These are phyloP conservation scores for Heterotilapia buettikoferi DNA, from an alignment of 2,113 vertebrate species.

Conservation along the genomic window DNA sequence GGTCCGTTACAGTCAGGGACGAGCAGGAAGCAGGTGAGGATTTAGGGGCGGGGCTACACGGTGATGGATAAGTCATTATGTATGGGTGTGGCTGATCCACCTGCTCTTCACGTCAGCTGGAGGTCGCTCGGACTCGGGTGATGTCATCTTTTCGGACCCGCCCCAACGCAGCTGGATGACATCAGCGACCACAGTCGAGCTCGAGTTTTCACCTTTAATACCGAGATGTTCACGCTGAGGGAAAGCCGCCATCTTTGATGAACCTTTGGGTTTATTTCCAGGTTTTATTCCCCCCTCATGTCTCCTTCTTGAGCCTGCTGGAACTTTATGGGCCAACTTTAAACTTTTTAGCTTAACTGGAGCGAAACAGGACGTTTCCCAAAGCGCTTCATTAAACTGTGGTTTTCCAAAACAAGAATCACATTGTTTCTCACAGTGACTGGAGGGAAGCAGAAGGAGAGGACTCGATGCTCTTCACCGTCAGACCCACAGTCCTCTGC, in stretches of 20 bases:
- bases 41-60: accelerated
- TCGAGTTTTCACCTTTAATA: neutral
- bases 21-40: neutral
- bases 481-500: neutral
- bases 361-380: neutral
- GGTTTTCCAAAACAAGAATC: neutral
- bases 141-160: neutral
- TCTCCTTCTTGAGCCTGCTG: neutral
- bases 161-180: neutral
- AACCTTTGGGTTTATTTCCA: accelerated
- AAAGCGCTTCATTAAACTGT: neutral
- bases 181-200: neutral
- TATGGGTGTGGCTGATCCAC: neutral
- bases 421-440: neutral
- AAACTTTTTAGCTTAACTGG: neutral
- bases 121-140: neutral
- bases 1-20: neutral
- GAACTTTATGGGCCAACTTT: neutral
- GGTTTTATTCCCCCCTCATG: neutral
- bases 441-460: neutral
- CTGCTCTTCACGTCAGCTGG: neutral
- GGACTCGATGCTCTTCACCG: accelerated
- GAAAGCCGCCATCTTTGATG: neutral
- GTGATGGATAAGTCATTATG: neutral
- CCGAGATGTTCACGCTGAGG: accelerated